These are phyloP conservation scores for Linurgus olivaceus DNA, from an alignment of 2,797 vertebrate genomes.

Conservation along the genomic window DNA sequence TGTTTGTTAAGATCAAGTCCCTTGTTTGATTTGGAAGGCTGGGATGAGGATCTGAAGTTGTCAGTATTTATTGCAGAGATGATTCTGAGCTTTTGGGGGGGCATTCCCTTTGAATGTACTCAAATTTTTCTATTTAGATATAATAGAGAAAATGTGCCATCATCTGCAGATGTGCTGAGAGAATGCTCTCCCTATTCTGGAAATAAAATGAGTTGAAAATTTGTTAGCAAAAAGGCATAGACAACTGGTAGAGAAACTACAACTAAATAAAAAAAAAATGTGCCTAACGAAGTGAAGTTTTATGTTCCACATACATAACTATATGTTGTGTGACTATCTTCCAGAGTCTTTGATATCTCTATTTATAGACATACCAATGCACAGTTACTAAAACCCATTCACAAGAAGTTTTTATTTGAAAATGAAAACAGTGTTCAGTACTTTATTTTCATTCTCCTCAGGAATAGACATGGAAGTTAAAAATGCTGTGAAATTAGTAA, in stretches of 20 bases:
- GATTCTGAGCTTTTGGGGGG: not conserved
- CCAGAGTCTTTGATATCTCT: not conserved
- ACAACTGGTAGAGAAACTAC: not conserved
- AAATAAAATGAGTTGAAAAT: not conserved
- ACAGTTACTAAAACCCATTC: not conserved
- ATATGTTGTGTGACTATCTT: not conserved
- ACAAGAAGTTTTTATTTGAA: not conserved
- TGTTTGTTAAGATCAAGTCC: not conserved
- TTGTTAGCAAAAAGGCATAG: not conserved
- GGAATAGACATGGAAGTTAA: not conserved
- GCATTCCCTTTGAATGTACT: not conserved
- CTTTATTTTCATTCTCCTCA: not conserved
- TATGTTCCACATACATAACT: not conserved
- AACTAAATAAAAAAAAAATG: not conserved
- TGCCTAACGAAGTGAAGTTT: not conserved
- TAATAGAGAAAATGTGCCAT: not conserved
- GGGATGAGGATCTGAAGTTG: not conserved
- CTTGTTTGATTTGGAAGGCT: rapidly evolving
- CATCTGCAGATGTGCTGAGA: not conserved
- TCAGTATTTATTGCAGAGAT: not conserved
- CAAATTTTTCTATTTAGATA: not conserved
- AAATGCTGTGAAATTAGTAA: not conserved
- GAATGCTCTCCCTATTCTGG: not conserved
- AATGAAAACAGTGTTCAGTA: not conserved
- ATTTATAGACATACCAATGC: not conserved